A percentile compares a stretch with the other conserved stretches of the same genome.
Conservation (phyloP, 2,888 invertebrate genomes). For the Liposcelis brunnea region DNA sequence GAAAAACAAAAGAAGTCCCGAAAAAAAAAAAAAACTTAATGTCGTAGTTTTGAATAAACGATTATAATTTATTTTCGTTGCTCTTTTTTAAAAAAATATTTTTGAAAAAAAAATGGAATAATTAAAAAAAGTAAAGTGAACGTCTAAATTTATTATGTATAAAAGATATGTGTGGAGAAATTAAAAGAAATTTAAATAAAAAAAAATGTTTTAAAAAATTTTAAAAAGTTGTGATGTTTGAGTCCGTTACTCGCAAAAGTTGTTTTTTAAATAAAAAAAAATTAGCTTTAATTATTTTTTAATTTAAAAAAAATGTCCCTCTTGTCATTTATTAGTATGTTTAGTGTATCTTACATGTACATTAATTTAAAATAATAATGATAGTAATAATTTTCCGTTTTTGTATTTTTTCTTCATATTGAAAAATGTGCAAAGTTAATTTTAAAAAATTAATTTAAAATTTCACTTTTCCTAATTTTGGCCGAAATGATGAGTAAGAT, state of each 20-base stretch:
- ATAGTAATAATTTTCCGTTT: slow-evolving; percentile 14
- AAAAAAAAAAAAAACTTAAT: too few species aligned
- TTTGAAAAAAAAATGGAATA: not conserved
- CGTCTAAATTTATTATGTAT: not conserved
- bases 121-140: slow-evolving; percentile 9
- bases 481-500: slow-evolving; percentile 16
- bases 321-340: slow-evolving; percentile 25
- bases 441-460: slow-evolving; percentile 18
- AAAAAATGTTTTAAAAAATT: slow-evolving; percentile 9
- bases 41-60: too few species aligned
- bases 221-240: slow-evolving; percentile 16
- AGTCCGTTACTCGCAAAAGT: slow-evolving; percentile 13
- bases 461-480: slow-evolving; percentile 14
- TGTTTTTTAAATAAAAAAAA: slow-evolving; percentile 11
- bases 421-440: slow-evolving; percentile 23
- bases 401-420: slow-evolving; percentile 12
- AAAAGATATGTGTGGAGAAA: slow-evolving; percentile 6
- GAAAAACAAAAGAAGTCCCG: slow-evolving; percentile 12
- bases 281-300: slow-evolving; percentile 21
- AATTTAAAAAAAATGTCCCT: slow-evolving; percentile 23
- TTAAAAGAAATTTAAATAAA: slow-evolving; percentile 14
- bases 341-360: slow-evolving; percentile 15
- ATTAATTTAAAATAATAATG: slow-evolving; percentile 13
- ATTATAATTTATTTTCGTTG: too few species aligned
- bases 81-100: too few species aligned